phyloP scores from a whole-genome alignment of 2,797 vertebrate species.

The Protonibea diacanthus region DNA sequence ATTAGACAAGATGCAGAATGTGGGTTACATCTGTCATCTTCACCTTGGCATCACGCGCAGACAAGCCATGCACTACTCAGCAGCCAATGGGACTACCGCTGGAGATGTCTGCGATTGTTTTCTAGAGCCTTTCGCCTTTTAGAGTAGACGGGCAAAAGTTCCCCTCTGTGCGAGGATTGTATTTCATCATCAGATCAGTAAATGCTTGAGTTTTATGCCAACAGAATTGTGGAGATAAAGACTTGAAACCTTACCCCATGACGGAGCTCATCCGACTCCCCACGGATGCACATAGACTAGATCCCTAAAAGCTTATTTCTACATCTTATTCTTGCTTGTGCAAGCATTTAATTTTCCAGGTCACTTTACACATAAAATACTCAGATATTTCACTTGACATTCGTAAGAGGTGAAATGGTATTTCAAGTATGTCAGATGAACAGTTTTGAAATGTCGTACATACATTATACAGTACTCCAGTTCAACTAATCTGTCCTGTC shows the following conservation, averaged over 20 bases:
- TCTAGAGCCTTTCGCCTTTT: constrained; percentile 22
- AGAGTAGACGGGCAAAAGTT: constrained; percentile 34
- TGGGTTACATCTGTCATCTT: constrained; percentile 69
- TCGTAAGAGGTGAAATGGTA: background rate
- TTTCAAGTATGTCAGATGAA: constrained; percentile 3
- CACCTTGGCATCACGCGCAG: constrained; percentile 40
- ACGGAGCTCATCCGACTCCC: constrained; percentile 61
- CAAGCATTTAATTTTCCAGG: constrained; percentile 49
- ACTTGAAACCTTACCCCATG: constrained; percentile 61
- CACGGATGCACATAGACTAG: constrained; percentile 37
- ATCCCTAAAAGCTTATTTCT: constrained; percentile 58
- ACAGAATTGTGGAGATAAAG: constrained; percentile 69
- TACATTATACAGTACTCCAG: background rate
- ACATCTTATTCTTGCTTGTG: constrained; percentile 42
- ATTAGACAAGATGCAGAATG: constrained; percentile 57
- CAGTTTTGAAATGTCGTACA: constrained; percentile 1
- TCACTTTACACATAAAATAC: constrained; percentile 29
- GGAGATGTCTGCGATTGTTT: constrained; percentile 30
- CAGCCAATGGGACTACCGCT: constrained; percentile 29
- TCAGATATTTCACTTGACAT: constrained; percentile 24
- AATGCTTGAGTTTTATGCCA: constrained; percentile 68
- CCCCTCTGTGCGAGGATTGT: constrained; percentile 36
- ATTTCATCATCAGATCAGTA: constrained; percentile 75
- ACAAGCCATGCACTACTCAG: constrained; percentile 21
- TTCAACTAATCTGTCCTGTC: constrained; percentile 5